Evolutionary conservation across 2,797 vertebrate genomes (phyloP).

Genomic region (Rhinichthys osculus): DNA sequence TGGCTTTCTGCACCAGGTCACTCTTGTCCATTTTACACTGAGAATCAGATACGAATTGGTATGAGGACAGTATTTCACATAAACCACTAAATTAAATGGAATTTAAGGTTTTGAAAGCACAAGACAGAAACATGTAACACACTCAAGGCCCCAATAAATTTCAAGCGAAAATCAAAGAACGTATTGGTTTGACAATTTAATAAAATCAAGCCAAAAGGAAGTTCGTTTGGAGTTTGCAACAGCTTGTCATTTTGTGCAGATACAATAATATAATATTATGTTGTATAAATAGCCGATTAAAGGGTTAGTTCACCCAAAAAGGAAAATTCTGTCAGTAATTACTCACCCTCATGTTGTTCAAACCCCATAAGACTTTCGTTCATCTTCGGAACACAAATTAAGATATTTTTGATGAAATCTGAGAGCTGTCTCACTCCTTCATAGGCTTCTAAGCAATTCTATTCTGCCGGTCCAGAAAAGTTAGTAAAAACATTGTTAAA

Average conservation of each 20-base stretch:
- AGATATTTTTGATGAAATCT: too few relatives aligned
- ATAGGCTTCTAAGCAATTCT: too few relatives aligned
- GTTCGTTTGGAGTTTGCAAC: background rate
- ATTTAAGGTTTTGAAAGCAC: background rate
- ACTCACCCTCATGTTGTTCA: too few relatives aligned
- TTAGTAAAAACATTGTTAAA: too few relatives aligned
- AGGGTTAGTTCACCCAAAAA: too few relatives aligned
- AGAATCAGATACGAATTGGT: background rate
- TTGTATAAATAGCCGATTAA: background rate
- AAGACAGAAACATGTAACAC: background rate
- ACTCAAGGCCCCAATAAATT: background rate
- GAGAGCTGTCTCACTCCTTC: too few relatives aligned
- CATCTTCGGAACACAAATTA: too few relatives aligned
- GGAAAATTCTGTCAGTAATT: too few relatives aligned
- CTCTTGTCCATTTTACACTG: slow-evolving; percentile 92
- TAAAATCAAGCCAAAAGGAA: background rate
- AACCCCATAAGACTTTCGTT: too few relatives aligned
- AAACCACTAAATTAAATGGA: background rate
- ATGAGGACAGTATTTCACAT: background rate
- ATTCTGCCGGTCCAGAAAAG: too few relatives aligned
- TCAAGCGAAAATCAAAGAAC: background rate
- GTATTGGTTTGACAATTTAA: background rate
- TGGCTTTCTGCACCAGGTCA: slow-evolving; percentile 98
- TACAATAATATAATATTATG: background rate
- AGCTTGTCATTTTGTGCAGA: background rate